Base-by-base conservation (phyloP, 2,113 vertebrate species). In the Hassar affinis region DNA sequence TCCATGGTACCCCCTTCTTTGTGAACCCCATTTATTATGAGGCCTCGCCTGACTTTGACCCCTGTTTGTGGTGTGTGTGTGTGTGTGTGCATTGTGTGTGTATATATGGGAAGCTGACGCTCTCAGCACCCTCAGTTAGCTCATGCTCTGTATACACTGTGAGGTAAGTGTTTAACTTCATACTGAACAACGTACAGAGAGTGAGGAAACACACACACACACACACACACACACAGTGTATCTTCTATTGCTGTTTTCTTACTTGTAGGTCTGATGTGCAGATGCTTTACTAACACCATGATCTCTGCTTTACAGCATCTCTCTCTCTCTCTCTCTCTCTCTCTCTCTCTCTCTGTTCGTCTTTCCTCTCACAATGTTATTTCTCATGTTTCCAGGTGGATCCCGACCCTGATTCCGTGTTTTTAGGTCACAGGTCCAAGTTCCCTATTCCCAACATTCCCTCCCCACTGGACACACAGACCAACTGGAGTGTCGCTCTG, bases 391-490 rank as follows among this genome's bases (percentile, higher is more conserved):
- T 94, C 97, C 96, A 93, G 92, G 93, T 94, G 90, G 96, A 97
- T 88, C 94, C 95, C 87, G 97, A 98, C 89, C 91, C 93, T 91
- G 97, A 97, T 92, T 94, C 94, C 92, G 94, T 95, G 95, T 82
- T 88, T 75, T 93, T 98, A 93, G 96, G 97, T 89, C 95, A 97
- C 90, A 94, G 97, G 92, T 95, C 96, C 51, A 96, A 96, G 95
- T 95, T 95, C 88, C 98, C 98, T 93, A 94, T 94, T 91, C 96
- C 95, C 91, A 99, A 99, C 94, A 93, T 95, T 87, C 97, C 98
- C 89, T 96, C 96, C 86, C 98, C 97, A 92, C 95, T 99, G 96
- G 98, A 99, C 95, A 99, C 97, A 90, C 98, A 98, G 95, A 99
- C 98, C 92, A 99, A 99, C 95, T 99, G 98, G 98, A 96, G 92